A percentile compares a stretch with the other conserved stretches of the same genome.
These are phyloP conservation scores for Aphelenchoides bicaudatus DNA, from an alignment of 2,888 invertebrate genomes.

Conservation along the genomic window DNA sequence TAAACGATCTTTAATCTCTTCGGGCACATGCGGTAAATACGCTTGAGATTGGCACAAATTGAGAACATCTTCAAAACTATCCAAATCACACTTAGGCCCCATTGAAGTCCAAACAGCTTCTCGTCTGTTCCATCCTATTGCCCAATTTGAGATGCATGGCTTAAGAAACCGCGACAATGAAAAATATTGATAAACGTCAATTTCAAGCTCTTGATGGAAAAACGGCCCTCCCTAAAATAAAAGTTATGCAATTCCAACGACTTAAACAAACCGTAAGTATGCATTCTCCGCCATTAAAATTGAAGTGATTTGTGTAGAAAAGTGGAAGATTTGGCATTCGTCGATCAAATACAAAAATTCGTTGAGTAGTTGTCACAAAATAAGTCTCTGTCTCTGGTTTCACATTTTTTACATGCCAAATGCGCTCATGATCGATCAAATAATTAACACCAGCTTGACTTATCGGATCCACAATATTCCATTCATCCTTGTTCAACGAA, in stretches of 20 bases:
- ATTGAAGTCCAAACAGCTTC: background rate
- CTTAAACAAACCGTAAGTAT: background rate
- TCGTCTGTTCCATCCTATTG: background rate
- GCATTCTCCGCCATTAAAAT: conserved; percentile 12
- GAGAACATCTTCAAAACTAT: background rate
- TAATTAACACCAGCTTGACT: background rate
- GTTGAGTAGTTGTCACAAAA: conserved; percentile 4
- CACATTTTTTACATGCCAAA: background rate
- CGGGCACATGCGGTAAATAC: background rate
- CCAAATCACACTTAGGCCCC: background rate
- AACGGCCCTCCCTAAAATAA: background rate
- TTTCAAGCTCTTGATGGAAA: background rate
- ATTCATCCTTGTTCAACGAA: background rate
- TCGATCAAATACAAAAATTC: conserved; percentile 3
- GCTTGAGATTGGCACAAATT: background rate
- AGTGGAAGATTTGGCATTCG: conserved; percentile 8
- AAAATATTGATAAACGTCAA: conserved; percentile 7
- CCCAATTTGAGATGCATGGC: background rate
- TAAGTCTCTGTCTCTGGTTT: background rate
- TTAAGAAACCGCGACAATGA: background rate
- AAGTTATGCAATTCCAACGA: background rate
- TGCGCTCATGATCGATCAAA: conserved; percentile 1
- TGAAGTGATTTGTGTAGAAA: conserved; percentile 5
- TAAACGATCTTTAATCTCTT: background rate
- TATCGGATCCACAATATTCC: background rate